Evolutionary conservation across 2,797 vertebrate species (phyloP).

Genomic region (Pipistrellus pygmaeus): DNA sequence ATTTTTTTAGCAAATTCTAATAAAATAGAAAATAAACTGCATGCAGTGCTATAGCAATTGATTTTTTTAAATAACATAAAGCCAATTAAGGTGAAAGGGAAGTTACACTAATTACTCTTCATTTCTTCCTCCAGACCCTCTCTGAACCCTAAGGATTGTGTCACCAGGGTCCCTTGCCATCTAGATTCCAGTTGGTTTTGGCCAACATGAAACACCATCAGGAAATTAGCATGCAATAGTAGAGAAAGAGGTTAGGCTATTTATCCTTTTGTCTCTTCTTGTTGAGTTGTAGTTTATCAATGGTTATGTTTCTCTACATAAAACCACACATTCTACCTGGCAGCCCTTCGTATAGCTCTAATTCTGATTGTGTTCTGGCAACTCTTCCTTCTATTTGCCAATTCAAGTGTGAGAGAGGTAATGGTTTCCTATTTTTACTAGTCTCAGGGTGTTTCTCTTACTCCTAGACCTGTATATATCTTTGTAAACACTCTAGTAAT

Average conservation of each 20-base stretch:
- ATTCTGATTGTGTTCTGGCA: background rate
- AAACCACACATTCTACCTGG: background rate
- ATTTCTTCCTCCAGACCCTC: background rate
- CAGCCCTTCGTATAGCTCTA: background rate
- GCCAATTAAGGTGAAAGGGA: background rate
- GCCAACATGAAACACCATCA: background rate
- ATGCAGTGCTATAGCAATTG: background rate
- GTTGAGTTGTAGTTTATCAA: background rate
- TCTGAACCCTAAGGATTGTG: background rate
- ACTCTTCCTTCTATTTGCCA: background rate
- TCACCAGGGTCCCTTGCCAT: background rate
- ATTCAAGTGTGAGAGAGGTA: background rate
- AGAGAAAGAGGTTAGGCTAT: background rate
- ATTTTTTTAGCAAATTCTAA: slow-evolving; percentile 16
- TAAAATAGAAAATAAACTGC: slow-evolving; percentile 24
- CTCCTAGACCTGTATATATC: background rate
- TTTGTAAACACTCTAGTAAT: background rate
- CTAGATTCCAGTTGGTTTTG: background rate
- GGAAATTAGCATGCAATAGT: background rate
- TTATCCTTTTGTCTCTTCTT: background rate
- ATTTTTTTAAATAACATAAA: background rate
- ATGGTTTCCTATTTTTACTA: background rate
- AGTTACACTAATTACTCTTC: background rate
- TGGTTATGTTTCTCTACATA: background rate
- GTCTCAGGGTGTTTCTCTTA: background rate